Evolutionary conservation across 1,140 invertebrate species (phyloP).

Genomic region (Drosophila tsacasi): DNA sequence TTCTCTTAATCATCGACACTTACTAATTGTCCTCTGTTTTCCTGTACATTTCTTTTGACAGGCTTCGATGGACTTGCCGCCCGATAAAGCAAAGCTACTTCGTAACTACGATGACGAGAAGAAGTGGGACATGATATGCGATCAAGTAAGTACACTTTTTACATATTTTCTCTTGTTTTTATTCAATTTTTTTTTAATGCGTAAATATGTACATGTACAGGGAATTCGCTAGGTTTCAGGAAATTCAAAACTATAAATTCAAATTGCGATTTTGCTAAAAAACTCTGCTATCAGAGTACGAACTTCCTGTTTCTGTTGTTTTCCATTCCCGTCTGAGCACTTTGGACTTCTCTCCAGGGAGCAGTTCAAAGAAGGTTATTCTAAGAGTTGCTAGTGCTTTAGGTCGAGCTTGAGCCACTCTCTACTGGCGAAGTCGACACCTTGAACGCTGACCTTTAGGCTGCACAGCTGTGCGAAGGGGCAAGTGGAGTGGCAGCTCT

Average conservation of each 20-base stretch:
- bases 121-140: slow-evolving; percentile 99
- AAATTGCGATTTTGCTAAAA: slow-evolving; percentile 7
- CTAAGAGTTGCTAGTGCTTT: not conserved
- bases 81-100: slow-evolving; percentile 98
- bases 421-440: slow-evolving; percentile 27
- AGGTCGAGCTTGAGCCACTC: slow-evolving; percentile 8
- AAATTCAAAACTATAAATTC: not conserved
- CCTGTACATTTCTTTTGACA: slow-evolving; percentile 86
- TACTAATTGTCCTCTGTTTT: slow-evolving; percentile 37
- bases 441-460: slow-evolving; percentile 70
- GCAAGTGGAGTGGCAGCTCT: slow-evolving; percentile 34
- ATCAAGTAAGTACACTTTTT: slow-evolving; percentile 91
- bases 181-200: not conserved
- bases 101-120: slow-evolving; percentile 99
- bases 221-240: not conserved
- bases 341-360: slow-evolving; percentile 11
- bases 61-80: slow-evolving; percentile 99
- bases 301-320: slow-evolving; percentile 17
- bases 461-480: slow-evolving; percentile 23
- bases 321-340: slow-evolving; percentile 1
- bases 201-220: not conserved
- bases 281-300: slow-evolving; percentile 12
- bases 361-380: slow-evolving; percentile 18
- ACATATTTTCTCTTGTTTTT: not conserved
- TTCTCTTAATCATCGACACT: slow-evolving; percentile 18